Conservation (phyloP, 2,888 invertebrate species). For the Cephus runcator region DNA sequence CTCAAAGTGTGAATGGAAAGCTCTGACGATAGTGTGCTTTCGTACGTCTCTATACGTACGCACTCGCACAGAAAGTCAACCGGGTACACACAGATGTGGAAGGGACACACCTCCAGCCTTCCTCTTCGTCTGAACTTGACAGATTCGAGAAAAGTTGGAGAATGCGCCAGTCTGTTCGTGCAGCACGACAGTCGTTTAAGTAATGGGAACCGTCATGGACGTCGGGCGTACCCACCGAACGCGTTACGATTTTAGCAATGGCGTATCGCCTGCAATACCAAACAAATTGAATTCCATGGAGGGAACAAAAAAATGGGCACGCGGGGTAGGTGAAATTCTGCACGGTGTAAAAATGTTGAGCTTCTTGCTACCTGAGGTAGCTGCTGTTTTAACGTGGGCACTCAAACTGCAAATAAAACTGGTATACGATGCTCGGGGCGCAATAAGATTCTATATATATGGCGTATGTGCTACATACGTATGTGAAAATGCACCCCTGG, state of each 20-base stretch:
- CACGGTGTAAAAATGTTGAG: background rate
- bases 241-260: background rate
- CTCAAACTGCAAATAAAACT: background rate
- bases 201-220: conserved; percentile 22
- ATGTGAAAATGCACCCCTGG: background rate
- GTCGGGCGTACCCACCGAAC: background rate
- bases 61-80: conserved; percentile 15
- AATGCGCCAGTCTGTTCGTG: conserved; percentile 37
- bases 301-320: background rate
- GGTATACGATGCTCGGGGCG: background rate
- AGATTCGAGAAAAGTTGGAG: conserved; percentile 53
- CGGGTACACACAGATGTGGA: conserved; percentile 28
- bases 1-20: background rate
- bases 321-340: background rate
- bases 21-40: conserved; percentile 12
- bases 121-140: conserved; percentile 49
- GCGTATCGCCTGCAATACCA: background rate
- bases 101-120: conserved; percentile 38
- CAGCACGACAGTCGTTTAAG: conserved; percentile 34
- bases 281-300: background rate
- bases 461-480: background rate
- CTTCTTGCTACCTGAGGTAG: background rate
- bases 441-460: background rate
- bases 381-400: background rate
- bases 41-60: background rate